Evolutionary conservation across 2,113 vertebrate species (phyloP).

Genomic region (Malurus alboscapulatus): DNA sequence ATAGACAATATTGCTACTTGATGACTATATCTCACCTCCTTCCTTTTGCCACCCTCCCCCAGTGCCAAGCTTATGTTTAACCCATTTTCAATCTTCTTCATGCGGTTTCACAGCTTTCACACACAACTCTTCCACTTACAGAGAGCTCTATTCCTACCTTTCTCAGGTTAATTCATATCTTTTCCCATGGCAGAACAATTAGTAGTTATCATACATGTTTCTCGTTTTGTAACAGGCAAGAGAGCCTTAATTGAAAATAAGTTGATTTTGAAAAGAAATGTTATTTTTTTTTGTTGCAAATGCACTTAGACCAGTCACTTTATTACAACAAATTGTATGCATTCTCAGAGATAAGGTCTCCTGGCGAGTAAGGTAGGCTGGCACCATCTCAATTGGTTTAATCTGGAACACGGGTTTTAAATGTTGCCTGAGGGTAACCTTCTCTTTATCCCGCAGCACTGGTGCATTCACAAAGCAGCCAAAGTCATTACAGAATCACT

Average conservation of each 20-base stretch:
- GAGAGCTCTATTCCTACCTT: not conserved
- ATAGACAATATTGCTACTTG: not conserved
- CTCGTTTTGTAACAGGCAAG: not conserved
- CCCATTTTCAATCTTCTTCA: not conserved
- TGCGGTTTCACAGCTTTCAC: not conserved
- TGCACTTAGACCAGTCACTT: not conserved
- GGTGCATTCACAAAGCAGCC: not conserved
- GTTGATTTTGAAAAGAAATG: slow-evolving; percentile 24
- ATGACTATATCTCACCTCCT: not conserved
- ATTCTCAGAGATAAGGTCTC: not conserved
- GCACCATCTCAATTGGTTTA: not conserved
- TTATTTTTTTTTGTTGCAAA: slow-evolving; percentile 34
- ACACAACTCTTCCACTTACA: not conserved
- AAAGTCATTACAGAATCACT: not conserved
- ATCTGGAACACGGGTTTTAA: not conserved
- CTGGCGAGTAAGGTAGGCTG: not conserved
- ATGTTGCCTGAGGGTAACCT: not conserved
- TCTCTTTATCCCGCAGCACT: not conserved
- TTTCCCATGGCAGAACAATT: not conserved
- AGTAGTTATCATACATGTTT: not conserved
- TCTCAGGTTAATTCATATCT: not conserved
- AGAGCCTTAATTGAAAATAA: slow-evolving; percentile 30
- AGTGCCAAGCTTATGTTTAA: not conserved
- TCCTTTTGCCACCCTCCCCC: not conserved
- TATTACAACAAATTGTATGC: not conserved